phyloP scores from a whole-genome alignment of 2,113 vertebrate genomes.

The Eulacestoma nigropectus region DNA sequence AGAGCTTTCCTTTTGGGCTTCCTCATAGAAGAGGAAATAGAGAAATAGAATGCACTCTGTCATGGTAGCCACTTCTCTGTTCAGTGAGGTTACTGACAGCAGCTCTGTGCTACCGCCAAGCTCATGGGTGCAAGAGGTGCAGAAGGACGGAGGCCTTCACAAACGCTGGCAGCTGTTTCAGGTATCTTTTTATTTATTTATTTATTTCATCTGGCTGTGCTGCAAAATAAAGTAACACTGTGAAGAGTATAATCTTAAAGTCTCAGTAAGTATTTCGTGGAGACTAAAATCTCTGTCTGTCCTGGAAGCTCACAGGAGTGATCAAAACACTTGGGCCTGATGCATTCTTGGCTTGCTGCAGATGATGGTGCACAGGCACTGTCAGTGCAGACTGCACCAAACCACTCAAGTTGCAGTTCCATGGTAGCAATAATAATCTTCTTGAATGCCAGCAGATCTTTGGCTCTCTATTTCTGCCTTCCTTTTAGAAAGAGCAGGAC shows the following conservation, averaged over 20 bases:
- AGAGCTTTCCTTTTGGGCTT: background rate
- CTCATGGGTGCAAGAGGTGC: background rate
- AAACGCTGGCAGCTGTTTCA: background rate
- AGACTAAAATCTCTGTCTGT: background rate
- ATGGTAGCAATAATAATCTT: background rate
- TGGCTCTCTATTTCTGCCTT: background rate
- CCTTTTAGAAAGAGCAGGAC: background rate
- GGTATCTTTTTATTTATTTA: background rate
- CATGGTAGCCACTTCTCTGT: background rate
- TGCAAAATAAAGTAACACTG: background rate
- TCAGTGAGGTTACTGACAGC: background rate
- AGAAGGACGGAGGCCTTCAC: background rate
- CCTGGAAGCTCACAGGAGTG: background rate
- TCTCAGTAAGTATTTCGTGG: background rate
- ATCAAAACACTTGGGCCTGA: background rate
- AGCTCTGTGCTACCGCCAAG: background rate
- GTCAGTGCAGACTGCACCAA: background rate
- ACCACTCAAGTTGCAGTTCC: background rate
- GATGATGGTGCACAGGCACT: background rate
- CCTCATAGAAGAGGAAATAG: background rate
- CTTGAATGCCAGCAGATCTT: background rate
- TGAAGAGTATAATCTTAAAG: background rate
- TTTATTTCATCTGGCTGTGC: background rate
- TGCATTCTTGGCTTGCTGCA: background rate
- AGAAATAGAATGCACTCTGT: background rate